Evolutionary conservation across 2,113 vertebrate genomes (phyloP).

Genomic region (Scopus umbretta): DNA sequence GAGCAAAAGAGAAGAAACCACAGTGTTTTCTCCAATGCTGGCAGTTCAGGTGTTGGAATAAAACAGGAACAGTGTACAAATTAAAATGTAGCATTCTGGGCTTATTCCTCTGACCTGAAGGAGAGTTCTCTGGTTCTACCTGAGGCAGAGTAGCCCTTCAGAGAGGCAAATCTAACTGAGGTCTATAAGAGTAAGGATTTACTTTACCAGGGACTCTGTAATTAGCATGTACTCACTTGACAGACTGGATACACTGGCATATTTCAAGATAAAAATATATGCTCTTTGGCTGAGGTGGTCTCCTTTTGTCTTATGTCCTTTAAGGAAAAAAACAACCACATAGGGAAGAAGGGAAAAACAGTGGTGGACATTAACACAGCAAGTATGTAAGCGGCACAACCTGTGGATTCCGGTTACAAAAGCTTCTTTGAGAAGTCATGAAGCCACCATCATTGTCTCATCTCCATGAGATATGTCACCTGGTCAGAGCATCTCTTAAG

Average conservation of each 20-base stretch:
- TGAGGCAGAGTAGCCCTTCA: not conserved
- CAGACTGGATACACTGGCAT: not conserved
- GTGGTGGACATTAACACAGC: not conserved
- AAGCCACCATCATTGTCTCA: not conserved
- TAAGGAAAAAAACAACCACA: not conserved
- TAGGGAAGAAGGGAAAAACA: not conserved
- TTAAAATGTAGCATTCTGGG: not conserved
- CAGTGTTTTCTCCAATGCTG: not conserved
- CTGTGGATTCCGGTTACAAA: not conserved
- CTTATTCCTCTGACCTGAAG: not conserved
- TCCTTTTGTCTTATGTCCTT: not conserved
- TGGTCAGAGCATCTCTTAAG: not conserved
- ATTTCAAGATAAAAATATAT: not conserved
- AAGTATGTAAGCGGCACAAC: not conserved
- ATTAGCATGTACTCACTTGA: not conserved
- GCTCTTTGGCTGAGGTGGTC: not conserved
- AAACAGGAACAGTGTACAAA: not conserved
- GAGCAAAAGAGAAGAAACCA: not conserved
- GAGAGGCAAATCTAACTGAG: not conserved
- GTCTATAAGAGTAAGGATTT: not conserved
- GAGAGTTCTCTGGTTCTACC: not conserved
- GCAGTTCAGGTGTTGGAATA: not conserved
- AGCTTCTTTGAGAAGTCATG: not conserved
- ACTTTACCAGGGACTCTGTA: not conserved
- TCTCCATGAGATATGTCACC: not conserved